Evolutionary conservation across 2,888 invertebrate genomes (phyloP), one percentile per base, ranked within the genome.

Genomic region (Anarsia innoxiella): DNA sequence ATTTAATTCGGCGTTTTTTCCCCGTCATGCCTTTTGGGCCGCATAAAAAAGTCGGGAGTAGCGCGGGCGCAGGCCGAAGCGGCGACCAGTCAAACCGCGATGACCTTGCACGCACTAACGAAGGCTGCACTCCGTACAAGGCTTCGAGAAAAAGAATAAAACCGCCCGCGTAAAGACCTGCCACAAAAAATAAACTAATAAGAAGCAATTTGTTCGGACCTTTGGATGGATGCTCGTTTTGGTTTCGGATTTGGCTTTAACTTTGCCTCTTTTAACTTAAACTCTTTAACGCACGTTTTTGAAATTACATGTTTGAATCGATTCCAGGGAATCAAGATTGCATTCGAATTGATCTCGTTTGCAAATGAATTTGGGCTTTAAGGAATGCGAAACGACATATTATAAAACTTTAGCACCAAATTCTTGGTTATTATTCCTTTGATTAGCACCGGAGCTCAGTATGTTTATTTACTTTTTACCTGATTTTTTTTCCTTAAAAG

Each of bases 101-200:
- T 79, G 79, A 78, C 82, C 82, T 82, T 82, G 82, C 67, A 59
- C 66, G 57, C 64, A 70, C 73, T 76, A 78, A 78, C 77, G 82
- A 82, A 82, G 82, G 79, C 78, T 79, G 67, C 66, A 59, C 62
- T 56, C 70, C 69, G 53, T 66, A 74, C 66, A 72, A 67, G 73
- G 70, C 63, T 64, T 26, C 56, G 60, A 69, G 65, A 76, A 77
- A 72, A 77, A 66, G 63, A 68, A 70, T 68, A 60, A 73, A 61
- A 56, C 49, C 53, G 45, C 53, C 60, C 60, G 57, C 58, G 60
- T 71, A 69, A 76, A 79, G 75, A 77, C 72, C 67, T 72, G 76
- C 63, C 70, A 77, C 73, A 79, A 79, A 80, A 79, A 80, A 80
- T 61, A 68, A 68, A 66, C 56, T 50, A 64, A 65, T 60, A 68